Percentiles rank a stretch among this genome's conserved stretches.
Conservation (phyloP, 1,140 invertebrate genomes). For the Drosophila micromelanica region DNA sequence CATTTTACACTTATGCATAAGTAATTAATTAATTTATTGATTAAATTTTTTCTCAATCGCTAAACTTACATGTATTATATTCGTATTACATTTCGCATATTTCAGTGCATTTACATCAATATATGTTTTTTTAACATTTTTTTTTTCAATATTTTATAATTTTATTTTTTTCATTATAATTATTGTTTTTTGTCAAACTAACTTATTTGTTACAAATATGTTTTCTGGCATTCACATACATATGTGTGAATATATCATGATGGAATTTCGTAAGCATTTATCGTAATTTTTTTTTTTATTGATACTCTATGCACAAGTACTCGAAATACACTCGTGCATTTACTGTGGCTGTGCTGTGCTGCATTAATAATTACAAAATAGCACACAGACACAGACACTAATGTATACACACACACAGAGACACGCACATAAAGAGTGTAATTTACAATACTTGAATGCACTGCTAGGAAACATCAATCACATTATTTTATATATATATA, state of each 20-base stretch:
- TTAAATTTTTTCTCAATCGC: conserved; percentile 25
- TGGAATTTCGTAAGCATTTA: conserved; percentile 10
- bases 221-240: conserved; percentile 41
- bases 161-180: conserved; percentile 61
- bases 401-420: neutral
- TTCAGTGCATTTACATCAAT: conserved; percentile 43
- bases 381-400: conserved; percentile 4
- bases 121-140: conserved; percentile 29
- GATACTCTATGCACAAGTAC: conserved; percentile 8
- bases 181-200: conserved; percentile 81
- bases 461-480: conserved; percentile 74
- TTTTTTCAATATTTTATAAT: conserved; percentile 16
- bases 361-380: conserved; percentile 24
- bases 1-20: conserved; percentile 52
- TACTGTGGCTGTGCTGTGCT: neutral
- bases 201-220: conserved; percentile 73
- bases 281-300: conserved; percentile 26
- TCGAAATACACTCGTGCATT: neutral
- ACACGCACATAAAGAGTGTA: conserved; percentile 6
- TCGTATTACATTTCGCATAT: conserved; percentile 30
- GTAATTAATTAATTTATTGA: conserved; percentile 51
- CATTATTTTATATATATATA: conserved; percentile 57
- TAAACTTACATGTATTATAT: conserved; percentile 37
- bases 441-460: conserved; percentile 54
- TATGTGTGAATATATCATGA: conserved; percentile 26